These are phyloP conservation scores for Poecilobothrus nobilitatus DNA, from an alignment of 2,888 invertebrate genomes.

Conservation along the genomic window DNA sequence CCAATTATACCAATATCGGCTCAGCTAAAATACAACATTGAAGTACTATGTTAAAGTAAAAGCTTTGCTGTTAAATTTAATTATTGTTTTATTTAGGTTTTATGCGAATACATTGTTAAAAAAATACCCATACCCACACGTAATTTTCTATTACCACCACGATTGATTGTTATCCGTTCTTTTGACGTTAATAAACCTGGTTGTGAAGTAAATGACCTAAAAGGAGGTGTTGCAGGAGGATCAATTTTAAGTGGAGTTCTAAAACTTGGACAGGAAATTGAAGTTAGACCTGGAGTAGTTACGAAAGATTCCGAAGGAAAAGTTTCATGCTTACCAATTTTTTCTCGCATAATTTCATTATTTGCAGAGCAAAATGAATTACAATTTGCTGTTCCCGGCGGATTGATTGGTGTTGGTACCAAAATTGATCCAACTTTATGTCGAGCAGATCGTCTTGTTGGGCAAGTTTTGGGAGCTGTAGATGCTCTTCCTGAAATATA, in stretches of 20 bases:
- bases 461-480: slow-evolving; percentile 93
- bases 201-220: slow-evolving; percentile 94
- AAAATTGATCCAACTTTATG: slow-evolving; percentile 98
- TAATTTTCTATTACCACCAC: slow-evolving; percentile 90
- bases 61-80: neutral
- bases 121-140: slow-evolving; percentile 94
- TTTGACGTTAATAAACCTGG: slow-evolving; percentile 99
- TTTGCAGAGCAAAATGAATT: slow-evolving; percentile 98
- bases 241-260: slow-evolving; percentile 93
- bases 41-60: slow-evolving; percentile 49
- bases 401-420: slow-evolving; percentile 98
- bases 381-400: slow-evolving; percentile 97
- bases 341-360: slow-evolving; percentile 92
- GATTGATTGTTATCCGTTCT: slow-evolving; percentile 91
- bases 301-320: slow-evolving; percentile 94
- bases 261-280: slow-evolving; percentile 97
- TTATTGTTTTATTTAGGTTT: slow-evolving; percentile 43
- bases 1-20: slow-evolving; percentile 99
- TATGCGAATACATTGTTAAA: slow-evolving; percentile 97
- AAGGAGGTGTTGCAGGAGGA: slow-evolving; percentile 98
- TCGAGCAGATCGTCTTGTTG: slow-evolving; percentile 95
- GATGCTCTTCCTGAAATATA: slow-evolving; percentile 95
- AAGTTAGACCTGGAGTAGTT: slow-evolving; percentile 93
- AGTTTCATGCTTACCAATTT: slow-evolving; percentile 91
- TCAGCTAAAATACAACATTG: slow-evolving; percentile 98